Base-by-base conservation (phyloP, 2,797 vertebrate species). In the Danio kyathit region DNA sequence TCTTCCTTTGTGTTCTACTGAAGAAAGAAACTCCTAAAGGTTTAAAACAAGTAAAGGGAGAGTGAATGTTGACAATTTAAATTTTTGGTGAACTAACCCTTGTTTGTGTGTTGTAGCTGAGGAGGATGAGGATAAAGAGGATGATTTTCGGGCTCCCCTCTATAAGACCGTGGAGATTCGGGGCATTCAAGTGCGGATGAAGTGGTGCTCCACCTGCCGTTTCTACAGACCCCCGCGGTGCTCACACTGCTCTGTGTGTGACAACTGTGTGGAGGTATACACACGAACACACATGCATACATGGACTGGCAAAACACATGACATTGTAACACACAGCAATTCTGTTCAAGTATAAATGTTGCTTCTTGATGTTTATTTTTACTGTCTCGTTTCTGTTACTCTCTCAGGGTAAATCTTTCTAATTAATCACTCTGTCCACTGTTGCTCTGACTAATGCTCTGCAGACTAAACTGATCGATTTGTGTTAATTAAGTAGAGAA, bases 121-220 rank as follows among this genome's bases (percentile, higher is more conserved):
- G 76, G 97, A 99, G 85, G 97, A 98, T 5, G 97, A 99, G 88
- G 97, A 99, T 89, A 99, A 99, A 84, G 97, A 99, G 85, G 97
- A 99, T 0, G 97, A 99, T 72, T 99, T 99, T 88, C 95, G 97
- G 1, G 97, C 97, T 40, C 97, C 97, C 0, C 95, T 99, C 17
- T 99, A 99, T 88, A 99, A 99, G 90, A 99, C 97, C 0, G 97
- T 99, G 90, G 97, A 99, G 92, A 97, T 99, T 89, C 93, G 96
- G 73, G 97, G 97, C 75, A 98, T 99, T 85, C 97, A 99, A 92
- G 97, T 97, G 88, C 93, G 97, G 89, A 99, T 98, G 97, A 99
- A 99, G 79, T 99, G 97, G 97, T 99, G 97, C 0, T 97, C 97
- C 0, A 98, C 97, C 65, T 99, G 97, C 87, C 96, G 97, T 64